Percentiles rank a stretch among this genome's conserved stretches.
These are phyloP conservation scores for Dolichotis patagonum DNA, from an alignment of 2,113 vertebrate species.

Conservation along the genomic window DNA sequence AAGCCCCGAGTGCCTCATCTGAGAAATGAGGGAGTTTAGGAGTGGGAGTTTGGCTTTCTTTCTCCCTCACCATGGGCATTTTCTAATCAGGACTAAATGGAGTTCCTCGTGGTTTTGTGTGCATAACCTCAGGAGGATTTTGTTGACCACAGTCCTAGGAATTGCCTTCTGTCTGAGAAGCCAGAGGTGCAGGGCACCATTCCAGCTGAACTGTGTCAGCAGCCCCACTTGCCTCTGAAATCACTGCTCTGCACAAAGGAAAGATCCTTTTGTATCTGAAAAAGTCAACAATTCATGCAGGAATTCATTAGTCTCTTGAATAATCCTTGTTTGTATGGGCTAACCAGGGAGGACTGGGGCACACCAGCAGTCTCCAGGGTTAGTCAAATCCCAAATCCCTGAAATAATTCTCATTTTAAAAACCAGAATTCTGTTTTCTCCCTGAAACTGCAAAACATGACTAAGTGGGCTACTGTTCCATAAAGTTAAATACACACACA, in stretches of 20 bases:
- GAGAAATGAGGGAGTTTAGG: not conserved
- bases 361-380: not conserved
- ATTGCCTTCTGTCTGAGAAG: conserved; percentile 66
- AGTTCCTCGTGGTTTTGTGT: not conserved
- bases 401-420: conserved; percentile 19
- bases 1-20: not conserved
- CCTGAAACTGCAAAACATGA: not conserved
- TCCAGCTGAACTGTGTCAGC: conserved; percentile 11
- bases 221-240: not conserved
- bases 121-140: not conserved
- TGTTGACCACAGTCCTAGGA: conserved; percentile 66
- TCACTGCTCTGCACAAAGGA: not conserved
- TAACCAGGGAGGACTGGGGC: not conserved
- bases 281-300: conserved; percentile 63
- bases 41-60: not conserved
- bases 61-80: not conserved
- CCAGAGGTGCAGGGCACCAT: conserved; percentile 25
- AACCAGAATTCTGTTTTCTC: not conserved
- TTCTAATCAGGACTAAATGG: conserved; percentile 23
- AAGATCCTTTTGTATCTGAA: conserved; percentile 54
- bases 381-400: not conserved
- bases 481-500: not conserved
- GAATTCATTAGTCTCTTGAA: conserved; percentile 64
- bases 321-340: not conserved
- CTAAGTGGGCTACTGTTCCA: not conserved